A percentile compares a stretch with the other conserved stretches of the same genome.
phyloP scores from a whole-genome alignment of 2,888 invertebrate species.

The Cryptocheilus praepositus region DNA sequence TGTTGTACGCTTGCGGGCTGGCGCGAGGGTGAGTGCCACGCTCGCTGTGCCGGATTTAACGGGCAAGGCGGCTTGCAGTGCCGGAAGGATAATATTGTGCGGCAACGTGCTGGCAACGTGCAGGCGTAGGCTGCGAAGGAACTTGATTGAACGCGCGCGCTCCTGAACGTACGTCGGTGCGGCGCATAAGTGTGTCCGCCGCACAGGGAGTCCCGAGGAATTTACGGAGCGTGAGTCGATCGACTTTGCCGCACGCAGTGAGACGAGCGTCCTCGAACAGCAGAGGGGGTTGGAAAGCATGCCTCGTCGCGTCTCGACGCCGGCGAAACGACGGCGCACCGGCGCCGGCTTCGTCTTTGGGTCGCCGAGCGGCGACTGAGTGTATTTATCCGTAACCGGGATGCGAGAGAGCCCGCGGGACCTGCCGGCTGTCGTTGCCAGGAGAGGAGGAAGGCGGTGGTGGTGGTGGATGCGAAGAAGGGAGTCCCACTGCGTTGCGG shows the following conservation, averaged over 20 bases:
- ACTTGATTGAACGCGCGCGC: too few species aligned
- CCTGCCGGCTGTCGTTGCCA: constrained; percentile 31
- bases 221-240: too few species aligned
- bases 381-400: constrained; percentile 27
- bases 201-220: too few species aligned
- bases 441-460: constrained; percentile 22
- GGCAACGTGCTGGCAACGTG: too few species aligned
- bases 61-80: too few species aligned
- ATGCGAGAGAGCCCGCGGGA: constrained; percentile 46
- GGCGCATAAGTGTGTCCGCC: too few species aligned
- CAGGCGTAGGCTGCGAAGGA: too few species aligned
- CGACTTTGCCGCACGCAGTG: background rate
- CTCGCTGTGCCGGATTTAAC: too few species aligned
- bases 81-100: too few species aligned
- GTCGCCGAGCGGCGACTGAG: constrained; percentile 65
- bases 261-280: constrained; percentile 6
- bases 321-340: constrained; percentile 35
- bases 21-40: too few species aligned
- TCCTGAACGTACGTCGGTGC: too few species aligned
- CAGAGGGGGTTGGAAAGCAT: constrained; percentile 33
- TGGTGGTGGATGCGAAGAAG: constrained; percentile 34
- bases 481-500: constrained; percentile 26
- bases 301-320: constrained; percentile 35
- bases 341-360: constrained; percentile 50
- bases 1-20: too few species aligned